Base-by-base conservation (phyloP, 1,140 invertebrate species). In the Danaus melanippus region DNA sequence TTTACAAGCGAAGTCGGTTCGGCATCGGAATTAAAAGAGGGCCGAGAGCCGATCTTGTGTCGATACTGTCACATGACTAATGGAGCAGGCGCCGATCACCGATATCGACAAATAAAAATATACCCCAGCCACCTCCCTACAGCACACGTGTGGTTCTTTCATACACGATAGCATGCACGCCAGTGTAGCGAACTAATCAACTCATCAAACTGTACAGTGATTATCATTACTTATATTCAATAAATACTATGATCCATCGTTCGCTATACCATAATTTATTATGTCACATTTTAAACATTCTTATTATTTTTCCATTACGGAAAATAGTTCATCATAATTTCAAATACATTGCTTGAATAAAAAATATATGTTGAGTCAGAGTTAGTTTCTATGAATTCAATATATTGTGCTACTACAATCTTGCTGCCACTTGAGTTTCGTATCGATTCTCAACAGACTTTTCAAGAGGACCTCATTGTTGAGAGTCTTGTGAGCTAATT, bases 31-130 rank as follows among this genome's bases (percentile, higher is more conserved):
- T 79, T 79, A 77, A 79, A 79, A 79, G 72, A 76, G 71, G 64
- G 65, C 69, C 67, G 68, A 70, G 71, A 74, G 66, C 57, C 76
- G 82, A 84, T 86, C 71, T 74, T 71, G 66, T 69, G 76, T 79
- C 76, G 83, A 84, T 86, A 83, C 65, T 81, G 79, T 86, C 80
- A 83, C 74, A 79, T 83, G 80, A 86, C 78, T 86, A 86, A 86
- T 84, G 83, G 83, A 79, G 73, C 75, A 72, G 77, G 77, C 79
- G 80, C 80, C 80, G 79, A 78, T 79, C 77, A 70, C 61, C 68
- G 79, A 85, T 83, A 85, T 76, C 74, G 71, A 70, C 71, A 75
- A 84, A 84, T 81, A 84, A 82, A 83, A 85, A 76, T 77, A 76
- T 71, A 65, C 64, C 60, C 53, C 60, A 67, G 58, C 66, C 66